Evolutionary conservation across 2,113 vertebrate genomes (phyloP).

Genomic region (Anguilla rostrata): DNA sequence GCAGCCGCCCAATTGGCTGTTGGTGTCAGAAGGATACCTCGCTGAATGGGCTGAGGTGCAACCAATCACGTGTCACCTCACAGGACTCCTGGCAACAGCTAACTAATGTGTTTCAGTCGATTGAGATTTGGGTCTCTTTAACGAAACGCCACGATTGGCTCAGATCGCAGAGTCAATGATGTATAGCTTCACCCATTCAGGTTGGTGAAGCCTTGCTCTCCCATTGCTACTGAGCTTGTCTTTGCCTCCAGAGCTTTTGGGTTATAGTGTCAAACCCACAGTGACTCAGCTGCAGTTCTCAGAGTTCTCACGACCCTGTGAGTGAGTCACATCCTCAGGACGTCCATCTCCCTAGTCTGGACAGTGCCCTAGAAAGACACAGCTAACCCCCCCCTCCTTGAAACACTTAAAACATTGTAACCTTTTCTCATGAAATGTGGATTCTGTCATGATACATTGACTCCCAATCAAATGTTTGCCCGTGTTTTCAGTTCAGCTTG

Average conservation of each 20-base stretch:
- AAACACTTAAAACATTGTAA: background rate
- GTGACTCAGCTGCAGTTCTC: slow-evolving; percentile 32
- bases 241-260: background rate
- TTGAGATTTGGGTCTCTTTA: too few relatives aligned
- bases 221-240: background rate
- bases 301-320: slow-evolving; percentile 39
- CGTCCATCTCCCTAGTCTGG: background rate
- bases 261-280: slow-evolving; percentile 31
- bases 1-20: too few relatives aligned
- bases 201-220: background rate
- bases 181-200: background rate
- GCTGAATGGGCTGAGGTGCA: too few relatives aligned
- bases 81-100: too few relatives aligned
- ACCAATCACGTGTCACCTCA: too few relatives aligned
- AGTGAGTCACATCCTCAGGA: background rate
- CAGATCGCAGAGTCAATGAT: too few relatives aligned
- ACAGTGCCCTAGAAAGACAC: background rate
- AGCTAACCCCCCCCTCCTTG: background rate
- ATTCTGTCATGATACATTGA: background rate
- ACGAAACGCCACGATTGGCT: too few relatives aligned
- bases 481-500: too few relatives aligned
- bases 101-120: too few relatives aligned
- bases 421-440: background rate
- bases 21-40: too few relatives aligned
- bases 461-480: background rate